Base-by-base conservation (phyloP, 92 coral and sea anemone species). In the Zoanthus solanderi region DNA sequence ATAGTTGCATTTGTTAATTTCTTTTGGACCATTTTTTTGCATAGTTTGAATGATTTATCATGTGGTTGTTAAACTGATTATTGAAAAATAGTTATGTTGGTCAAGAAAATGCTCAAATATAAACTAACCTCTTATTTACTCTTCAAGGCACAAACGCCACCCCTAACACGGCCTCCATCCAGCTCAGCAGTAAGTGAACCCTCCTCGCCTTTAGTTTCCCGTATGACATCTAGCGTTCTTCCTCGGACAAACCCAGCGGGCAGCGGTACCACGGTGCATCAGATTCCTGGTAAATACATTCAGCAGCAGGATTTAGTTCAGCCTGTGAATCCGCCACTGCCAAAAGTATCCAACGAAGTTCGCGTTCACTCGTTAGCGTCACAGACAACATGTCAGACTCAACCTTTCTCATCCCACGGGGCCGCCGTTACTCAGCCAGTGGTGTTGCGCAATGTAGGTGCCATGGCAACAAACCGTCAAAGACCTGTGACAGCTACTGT, bases 401-500 rank as follows among this genome's bases (percentile, higher is more conserved):
- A 81, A 10, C 58, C 58, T 9, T 45, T 44, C 52, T 23, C 63
- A 10, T 48, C 76, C 2, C 60, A 30, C 15, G 85, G 46, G 28
- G 47, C 74, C 3, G 72, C 74, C 32, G 46, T n/a, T 11, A 9
- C 73, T 61, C 84, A 63, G 44, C 18, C 84, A 60, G 50, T 34
- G 7, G 57, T 29, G 32, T 23, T 65, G 75, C 85, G 75, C 12
- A 81, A 78, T 53, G 63, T 71, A 28, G 63, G 78, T 47, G 52
- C 87, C 42, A 87, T 90, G 17, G 37, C 76, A 18, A 47, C 95
- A 1, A 80, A 58, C 58, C 94, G 96, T 14, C 94, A 93, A 34
- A 74, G 93, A 14, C 98, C 98, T 29, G 92, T 93, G 15, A 96
- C 98, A 5, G 98, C 92, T 16, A 95, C 98, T 5, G 98, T 96